Evolutionary conservation across 2,113 vertebrate species (phyloP).

Genomic region (Melanerpes aurifrons): DNA sequence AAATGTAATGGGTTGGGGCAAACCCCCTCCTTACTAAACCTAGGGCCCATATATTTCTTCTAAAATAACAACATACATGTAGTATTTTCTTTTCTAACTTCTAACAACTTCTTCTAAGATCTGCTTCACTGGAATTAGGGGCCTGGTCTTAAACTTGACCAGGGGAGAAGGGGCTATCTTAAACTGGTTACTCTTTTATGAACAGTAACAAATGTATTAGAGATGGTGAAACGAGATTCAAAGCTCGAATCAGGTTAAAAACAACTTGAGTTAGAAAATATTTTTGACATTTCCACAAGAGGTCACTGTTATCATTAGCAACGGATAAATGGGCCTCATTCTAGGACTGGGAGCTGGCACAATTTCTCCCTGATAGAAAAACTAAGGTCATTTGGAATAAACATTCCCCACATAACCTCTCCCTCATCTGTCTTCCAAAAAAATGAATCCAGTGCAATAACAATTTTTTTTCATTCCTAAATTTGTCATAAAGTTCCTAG

Average conservation of each 20-base stretch:
- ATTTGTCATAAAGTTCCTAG: not conserved
- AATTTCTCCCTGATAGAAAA: not conserved
- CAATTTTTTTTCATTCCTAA: not conserved
- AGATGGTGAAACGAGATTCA: not conserved
- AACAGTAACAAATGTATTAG: not conserved
- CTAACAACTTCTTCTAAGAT: not conserved
- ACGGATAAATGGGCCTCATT: not conserved
- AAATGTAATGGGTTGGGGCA: no score
- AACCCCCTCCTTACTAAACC: no score
- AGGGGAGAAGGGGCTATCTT: not conserved
- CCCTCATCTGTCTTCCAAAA: not conserved
- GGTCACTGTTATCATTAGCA: conserved; percentile 65
- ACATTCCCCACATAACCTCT: not conserved
- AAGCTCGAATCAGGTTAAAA: not conserved
- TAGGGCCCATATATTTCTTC: no score
- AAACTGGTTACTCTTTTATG: not conserved
- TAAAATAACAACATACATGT: not conserved
- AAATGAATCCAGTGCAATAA: not conserved
- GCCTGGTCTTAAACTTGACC: not conserved
- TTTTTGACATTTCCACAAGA: conserved; percentile 58
- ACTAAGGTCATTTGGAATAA: not conserved
- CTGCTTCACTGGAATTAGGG: not conserved
- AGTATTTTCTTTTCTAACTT: not conserved
- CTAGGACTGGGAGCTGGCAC: not conserved
- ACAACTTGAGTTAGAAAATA: not conserved